Evolutionary conservation across 2,888 invertebrate species (phyloP).

Genomic region (Deroplatys truncata): DNA sequence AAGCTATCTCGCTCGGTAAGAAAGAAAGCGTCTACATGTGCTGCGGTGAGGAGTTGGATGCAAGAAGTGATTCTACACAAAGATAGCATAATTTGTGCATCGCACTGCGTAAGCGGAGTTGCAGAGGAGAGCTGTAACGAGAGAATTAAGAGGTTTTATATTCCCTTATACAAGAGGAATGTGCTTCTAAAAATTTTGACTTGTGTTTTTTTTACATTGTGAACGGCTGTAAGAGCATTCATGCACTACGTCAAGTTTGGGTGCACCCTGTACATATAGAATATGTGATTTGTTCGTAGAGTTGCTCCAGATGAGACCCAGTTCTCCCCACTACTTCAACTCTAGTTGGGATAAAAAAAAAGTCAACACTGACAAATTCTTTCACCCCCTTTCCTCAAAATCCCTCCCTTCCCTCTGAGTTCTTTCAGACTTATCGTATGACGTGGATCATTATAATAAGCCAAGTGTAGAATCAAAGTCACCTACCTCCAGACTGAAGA

Average conservation of each 20-base stretch:
- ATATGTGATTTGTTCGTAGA: slow-evolving; percentile 1
- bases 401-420: not conserved
- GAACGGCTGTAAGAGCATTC: too few relatives aligned
- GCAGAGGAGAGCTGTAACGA: too few relatives aligned
- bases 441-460: slow-evolving; percentile 12
- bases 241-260: not conserved
- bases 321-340: not conserved
- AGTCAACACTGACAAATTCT: slow-evolving; percentile 23
- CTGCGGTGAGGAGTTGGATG: too few relatives aligned
- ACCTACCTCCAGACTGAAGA: not conserved
- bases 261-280: not conserved
- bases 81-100: too few relatives aligned
- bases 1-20: too few relatives aligned
- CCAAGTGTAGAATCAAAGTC: not conserved
- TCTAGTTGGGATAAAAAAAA: not conserved
- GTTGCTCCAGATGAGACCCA: slow-evolving; percentile 10
- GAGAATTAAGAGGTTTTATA: too few relatives aligned
- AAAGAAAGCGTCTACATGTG: too few relatives aligned
- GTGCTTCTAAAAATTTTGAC: too few relatives aligned
- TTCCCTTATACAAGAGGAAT: too few relatives aligned
- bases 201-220: too few relatives aligned
- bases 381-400: not conserved
- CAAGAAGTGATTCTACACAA: too few relatives aligned
- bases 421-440: slow-evolving; percentile 14
- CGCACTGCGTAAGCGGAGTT: too few relatives aligned